These are phyloP conservation scores for Corythucha ciliata DNA, from an alignment of 2,888 invertebrate genomes.

Conservation along the genomic window DNA sequence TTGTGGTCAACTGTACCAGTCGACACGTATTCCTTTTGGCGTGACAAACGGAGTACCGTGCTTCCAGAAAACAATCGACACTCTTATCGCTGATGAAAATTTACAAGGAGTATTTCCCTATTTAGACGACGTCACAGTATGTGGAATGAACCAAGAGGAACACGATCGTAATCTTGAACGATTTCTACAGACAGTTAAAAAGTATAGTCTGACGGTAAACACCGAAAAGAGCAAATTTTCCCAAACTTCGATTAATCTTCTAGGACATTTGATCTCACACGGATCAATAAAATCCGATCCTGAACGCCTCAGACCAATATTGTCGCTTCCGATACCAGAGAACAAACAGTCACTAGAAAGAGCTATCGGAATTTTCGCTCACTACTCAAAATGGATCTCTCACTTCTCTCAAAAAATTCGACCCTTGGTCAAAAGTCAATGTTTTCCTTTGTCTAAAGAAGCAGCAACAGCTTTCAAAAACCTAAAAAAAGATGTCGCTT, in stretches of 20 bases:
- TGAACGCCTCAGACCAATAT: not conserved
- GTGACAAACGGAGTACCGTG: constrained; percentile 11
- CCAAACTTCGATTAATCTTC: constrained; percentile 3
- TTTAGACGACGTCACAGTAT: constrained; percentile 21
- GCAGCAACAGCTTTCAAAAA: not conserved
- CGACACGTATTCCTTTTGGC: constrained; percentile 10
- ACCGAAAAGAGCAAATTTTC: constrained; percentile 15
- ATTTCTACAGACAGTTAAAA: constrained; percentile 3
- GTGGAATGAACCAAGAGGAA: not conserved
- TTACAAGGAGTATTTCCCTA: constrained; percentile 8
- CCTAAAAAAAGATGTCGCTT: not conserved
- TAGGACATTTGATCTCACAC: constrained; percentile 3
- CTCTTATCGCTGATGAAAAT: constrained; percentile 13
- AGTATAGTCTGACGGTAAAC: constrained; percentile 16
- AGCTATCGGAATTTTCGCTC: not conserved
- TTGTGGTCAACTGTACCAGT: constrained; percentile 10
- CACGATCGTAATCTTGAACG: not conserved
- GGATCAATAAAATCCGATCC: constrained; percentile 8
- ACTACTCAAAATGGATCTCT: constrained; percentile 4
- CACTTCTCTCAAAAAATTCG: not conserved
- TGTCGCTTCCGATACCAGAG: not conserved
- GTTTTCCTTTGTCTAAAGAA: not conserved
- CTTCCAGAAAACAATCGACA: constrained; percentile 5
- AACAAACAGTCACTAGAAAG: not conserved
- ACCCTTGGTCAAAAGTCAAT: not conserved